Conservation (phyloP, 2,113 vertebrate genomes). For the Donacobius atricapilla region DNA sequence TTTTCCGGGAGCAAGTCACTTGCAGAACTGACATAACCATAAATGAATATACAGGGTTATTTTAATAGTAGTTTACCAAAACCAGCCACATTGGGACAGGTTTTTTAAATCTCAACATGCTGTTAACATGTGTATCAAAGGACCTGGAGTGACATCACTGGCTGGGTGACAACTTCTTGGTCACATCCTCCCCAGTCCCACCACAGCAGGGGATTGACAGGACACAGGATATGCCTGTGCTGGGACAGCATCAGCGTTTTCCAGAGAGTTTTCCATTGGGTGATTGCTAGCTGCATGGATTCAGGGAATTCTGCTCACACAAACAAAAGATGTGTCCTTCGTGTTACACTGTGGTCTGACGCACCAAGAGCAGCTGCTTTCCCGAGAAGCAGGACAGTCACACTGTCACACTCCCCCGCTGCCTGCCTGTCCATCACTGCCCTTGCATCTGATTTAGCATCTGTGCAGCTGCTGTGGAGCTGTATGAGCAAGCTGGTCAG, state of each 20-base stretch:
- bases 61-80: constrained; percentile 2
- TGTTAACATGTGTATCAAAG: background rate
- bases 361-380: background rate
- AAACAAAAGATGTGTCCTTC: background rate
- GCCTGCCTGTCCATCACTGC: background rate
- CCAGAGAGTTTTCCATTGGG: background rate
- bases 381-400: background rate
- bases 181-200: background rate
- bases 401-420: fast-evolving
- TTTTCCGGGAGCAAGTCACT: background rate
- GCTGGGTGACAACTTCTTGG: background rate
- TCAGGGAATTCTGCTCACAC: constrained; percentile 12
- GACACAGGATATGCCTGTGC: background rate
- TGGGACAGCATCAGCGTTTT: background rate
- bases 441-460: background rate
- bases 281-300: background rate
- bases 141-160: background rate
- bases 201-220: background rate
- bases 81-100: background rate
- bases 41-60: background rate
- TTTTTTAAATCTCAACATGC: background rate
- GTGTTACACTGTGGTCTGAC: background rate
- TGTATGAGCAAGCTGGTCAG: background rate
- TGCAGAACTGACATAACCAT: background rate
- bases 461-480: background rate